These are phyloP conservation scores for Poeciliopsis retropinna DNA, from an alignment of 2,113 vertebrate species.

Conservation along the genomic window DNA sequence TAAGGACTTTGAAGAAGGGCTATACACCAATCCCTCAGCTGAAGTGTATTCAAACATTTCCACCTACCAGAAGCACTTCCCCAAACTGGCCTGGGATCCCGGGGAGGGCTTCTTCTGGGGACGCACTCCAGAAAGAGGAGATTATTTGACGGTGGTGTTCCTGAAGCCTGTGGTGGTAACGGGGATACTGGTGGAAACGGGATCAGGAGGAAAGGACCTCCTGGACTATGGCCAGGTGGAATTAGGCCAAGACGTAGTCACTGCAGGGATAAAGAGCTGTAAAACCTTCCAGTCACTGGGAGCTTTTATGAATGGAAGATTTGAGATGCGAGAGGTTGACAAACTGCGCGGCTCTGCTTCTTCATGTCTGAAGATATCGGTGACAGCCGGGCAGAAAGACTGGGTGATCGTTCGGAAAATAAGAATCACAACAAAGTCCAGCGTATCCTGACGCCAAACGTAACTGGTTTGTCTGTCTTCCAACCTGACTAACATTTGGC, in stretches of 20 bases:
- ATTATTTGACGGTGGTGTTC: constrained; percentile 78
- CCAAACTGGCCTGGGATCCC: constrained; percentile 78
- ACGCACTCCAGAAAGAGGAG: constrained; percentile 72
- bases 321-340: constrained; percentile 73
- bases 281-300: constrained; percentile 73
- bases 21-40: constrained; percentile 79
- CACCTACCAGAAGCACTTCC: constrained; percentile 37
- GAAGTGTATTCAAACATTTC: constrained; percentile 79
- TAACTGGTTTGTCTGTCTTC: not conserved
- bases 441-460: not conserved
- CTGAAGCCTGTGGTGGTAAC: constrained; percentile 60
- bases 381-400: constrained; percentile 77
- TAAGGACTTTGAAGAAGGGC: constrained; percentile 66
- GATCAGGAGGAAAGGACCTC: constrained; percentile 66
- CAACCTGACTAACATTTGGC: not conserved
- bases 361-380: constrained; percentile 81
- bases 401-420: constrained; percentile 84
- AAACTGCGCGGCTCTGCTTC: constrained; percentile 22
- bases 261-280: constrained; percentile 61
- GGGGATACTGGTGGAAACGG: constrained; percentile 77
- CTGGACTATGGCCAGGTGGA: constrained; percentile 77
- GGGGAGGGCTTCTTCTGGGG: constrained; percentile 79
- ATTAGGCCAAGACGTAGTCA: constrained; percentile 61
- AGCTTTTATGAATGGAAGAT: constrained; percentile 72
- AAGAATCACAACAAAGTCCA: constrained; percentile 52